These are phyloP conservation scores for Clostera curtula DNA, from an alignment of 2,888 invertebrate genomes.

Conservation along the genomic window DNA sequence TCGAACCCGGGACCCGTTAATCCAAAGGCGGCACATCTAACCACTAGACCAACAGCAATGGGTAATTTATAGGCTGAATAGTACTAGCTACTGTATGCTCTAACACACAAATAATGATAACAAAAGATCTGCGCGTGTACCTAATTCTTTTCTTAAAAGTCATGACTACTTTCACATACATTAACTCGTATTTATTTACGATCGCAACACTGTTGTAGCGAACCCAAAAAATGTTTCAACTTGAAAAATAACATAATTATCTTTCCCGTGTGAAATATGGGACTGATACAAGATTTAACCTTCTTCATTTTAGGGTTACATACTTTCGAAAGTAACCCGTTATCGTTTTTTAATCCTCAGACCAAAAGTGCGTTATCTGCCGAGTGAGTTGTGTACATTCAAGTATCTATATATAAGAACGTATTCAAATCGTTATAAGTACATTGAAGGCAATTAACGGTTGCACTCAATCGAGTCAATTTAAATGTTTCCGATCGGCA, in stretches of 20 bases:
- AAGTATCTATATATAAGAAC: constrained; percentile 22
- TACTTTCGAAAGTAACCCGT: constrained; percentile 20
- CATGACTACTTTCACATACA: too few species aligned
- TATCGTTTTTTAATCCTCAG: constrained; percentile 21
- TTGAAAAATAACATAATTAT: constrained; percentile 39
- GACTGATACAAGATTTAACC: constrained; percentile 35
- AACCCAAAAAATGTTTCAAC: constrained; percentile 23
- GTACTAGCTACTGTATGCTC: too few species aligned
- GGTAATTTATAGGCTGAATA: too few species aligned
- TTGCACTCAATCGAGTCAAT: constrained; percentile 42
- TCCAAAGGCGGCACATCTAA: too few species aligned
- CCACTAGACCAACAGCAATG: too few species aligned
- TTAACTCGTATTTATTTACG: constrained; percentile 16
- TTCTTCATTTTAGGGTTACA: constrained; percentile 37
- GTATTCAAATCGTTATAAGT: constrained; percentile 21
- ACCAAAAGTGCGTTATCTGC: constrained; percentile 27
- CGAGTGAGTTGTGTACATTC: constrained; percentile 27
- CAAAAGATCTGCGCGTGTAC: too few species aligned
- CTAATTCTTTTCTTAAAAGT: too few species aligned
- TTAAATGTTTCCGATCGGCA: constrained; percentile 49
- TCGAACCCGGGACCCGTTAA: too few species aligned
- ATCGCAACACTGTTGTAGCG: constrained; percentile 20
- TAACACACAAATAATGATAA: too few species aligned
- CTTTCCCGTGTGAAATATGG: constrained; percentile 33
- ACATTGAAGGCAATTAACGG: constrained; percentile 32